Conservation (phyloP, 2,888 invertebrate species). For the Nemapogon koenigi region DNA sequence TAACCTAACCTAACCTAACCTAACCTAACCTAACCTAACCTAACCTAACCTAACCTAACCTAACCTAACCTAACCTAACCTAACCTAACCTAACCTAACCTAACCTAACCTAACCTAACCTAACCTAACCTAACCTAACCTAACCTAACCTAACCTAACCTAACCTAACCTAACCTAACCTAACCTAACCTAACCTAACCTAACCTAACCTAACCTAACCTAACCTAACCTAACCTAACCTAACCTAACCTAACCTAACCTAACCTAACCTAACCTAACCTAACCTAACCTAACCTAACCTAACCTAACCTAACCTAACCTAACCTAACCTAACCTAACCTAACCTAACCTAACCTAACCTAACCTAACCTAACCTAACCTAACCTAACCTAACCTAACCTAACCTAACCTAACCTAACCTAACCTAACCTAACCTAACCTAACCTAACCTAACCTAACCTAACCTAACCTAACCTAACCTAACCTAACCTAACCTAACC, state of each 20-base stretch:
- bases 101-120: constrained; percentile 12
- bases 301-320: constrained; percentile 16
- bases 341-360: constrained; percentile 15
- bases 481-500: constrained; percentile 9
- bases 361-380: constrained; percentile 15
- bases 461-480: constrained; percentile 14
- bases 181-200: constrained; percentile 12
- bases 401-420: constrained; percentile 15
- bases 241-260: constrained; percentile 15
- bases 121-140: constrained; percentile 8
- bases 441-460: constrained; percentile 15
- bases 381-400: constrained; percentile 16
- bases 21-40: constrained; percentile 12
- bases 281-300: constrained; percentile 16
- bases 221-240: constrained; percentile 13
- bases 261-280: constrained; percentile 16
- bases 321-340: constrained; percentile 16
- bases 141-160: constrained; percentile 10
- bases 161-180: constrained; percentile 18
- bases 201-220: constrained; percentile 12
- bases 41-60: constrained; percentile 12
- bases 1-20: constrained; percentile 12
- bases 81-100: constrained; percentile 12
- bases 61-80: constrained; percentile 12
- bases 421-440: constrained; percentile 15